Conservation (phyloP, 1,140 invertebrate species). For the Nomia melanderi region DNA sequence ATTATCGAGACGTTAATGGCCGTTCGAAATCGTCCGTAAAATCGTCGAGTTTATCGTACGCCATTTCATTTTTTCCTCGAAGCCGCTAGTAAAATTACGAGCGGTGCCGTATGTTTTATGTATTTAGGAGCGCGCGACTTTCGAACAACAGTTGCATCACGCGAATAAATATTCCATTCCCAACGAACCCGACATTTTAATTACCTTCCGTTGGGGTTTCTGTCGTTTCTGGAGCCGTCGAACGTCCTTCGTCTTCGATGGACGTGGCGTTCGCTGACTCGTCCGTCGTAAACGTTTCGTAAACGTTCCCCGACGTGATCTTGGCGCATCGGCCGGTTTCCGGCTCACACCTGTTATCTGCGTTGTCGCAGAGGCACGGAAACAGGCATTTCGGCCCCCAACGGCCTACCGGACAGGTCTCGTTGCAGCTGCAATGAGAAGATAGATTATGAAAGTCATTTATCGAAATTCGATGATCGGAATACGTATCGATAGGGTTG, state of each 20-base stretch:
- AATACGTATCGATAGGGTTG: no score
- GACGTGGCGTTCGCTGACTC: not conserved
- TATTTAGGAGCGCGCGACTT: conserved; percentile 13
- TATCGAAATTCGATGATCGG: no score
- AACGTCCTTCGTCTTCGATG: not conserved
- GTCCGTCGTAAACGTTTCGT: no score
- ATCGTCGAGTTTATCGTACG: no score
- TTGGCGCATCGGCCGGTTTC: conserved; percentile 70
- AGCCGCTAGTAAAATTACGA: no score
- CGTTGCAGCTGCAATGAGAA: conserved; percentile 66
- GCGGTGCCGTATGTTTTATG: not conserved
- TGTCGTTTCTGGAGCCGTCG: not conserved
- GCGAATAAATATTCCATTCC: conserved; percentile 6
- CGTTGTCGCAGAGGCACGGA: conserved; percentile 63
- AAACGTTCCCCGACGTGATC: no score
- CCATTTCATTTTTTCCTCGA: no score
- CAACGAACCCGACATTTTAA: no score
- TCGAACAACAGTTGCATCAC: conserved; percentile 20
- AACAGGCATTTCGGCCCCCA: conserved; percentile 69
- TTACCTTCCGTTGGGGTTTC: conserved; percentile 13
- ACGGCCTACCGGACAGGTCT: conserved; percentile 66
- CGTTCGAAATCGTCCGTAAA: no score
- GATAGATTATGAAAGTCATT: conserved; percentile 8
- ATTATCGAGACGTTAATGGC: no score
- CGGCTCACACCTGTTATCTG: conserved; percentile 61